phyloP scores from a whole-genome alignment of 2,797 vertebrate genomes.

The Neosalanx taihuensis region DNA sequence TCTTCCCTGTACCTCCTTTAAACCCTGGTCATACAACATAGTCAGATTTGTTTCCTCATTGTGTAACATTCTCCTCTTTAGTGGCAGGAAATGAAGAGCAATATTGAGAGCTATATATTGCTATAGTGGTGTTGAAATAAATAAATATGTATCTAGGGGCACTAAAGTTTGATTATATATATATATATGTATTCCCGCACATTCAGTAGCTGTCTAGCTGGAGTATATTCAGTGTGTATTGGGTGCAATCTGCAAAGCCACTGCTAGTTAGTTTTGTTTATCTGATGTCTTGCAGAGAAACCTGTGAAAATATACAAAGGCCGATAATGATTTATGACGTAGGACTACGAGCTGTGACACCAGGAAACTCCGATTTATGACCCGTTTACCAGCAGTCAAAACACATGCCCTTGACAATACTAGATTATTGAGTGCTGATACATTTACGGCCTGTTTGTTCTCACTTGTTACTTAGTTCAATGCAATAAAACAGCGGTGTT shows the following conservation, averaged over 20 bases:
- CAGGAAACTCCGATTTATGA: constrained; percentile 2
- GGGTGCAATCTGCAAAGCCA: neutral
- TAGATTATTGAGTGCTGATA: neutral
- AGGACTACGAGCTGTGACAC: neutral
- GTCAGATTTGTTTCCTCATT: neutral
- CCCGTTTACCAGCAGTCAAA: constrained; percentile 8
- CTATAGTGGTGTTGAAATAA: constrained; percentile 57
- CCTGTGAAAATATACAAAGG: constrained; percentile 7
- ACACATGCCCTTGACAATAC: neutral
- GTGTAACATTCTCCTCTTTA: constrained; percentile 40
- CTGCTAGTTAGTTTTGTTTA: neutral
- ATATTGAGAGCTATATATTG: constrained; percentile 46
- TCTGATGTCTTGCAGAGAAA: neutral
- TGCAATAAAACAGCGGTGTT: neutral
- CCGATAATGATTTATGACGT: neutral
- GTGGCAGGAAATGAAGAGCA: constrained; percentile 36
- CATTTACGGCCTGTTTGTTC: constrained; percentile 7
- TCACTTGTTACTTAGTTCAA: neutral
- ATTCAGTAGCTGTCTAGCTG: neutral
- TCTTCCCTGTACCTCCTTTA: constrained; percentile 7
- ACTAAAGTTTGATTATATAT: neutral
- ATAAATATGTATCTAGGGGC: constrained; percentile 75
- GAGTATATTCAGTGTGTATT: neutral
- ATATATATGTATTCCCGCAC: neutral
- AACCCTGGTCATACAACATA: constrained; percentile 8